Conservation (phyloP, 2,888 invertebrate genomes). For the Mactromeris polynyma region DNA sequence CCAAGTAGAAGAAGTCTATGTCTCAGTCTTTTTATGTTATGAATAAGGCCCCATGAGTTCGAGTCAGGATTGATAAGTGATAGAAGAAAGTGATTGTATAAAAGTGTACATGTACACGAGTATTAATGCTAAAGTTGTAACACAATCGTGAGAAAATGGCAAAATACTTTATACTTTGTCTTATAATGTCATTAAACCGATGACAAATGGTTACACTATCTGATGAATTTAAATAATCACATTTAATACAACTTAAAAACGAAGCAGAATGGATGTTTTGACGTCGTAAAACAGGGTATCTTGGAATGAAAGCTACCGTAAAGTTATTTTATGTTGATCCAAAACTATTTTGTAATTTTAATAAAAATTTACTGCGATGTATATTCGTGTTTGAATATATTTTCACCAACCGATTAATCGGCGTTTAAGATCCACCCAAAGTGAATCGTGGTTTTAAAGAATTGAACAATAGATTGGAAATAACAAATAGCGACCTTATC, state of each 20-base stretch:
- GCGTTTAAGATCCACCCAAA: conserved; percentile 29
- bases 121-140: not conserved
- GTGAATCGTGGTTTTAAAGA: conserved; percentile 29
- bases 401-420: conserved; percentile 43
- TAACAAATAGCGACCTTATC: conserved; percentile 40
- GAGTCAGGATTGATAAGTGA: too few relatives aligned
- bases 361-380: conserved; percentile 50
- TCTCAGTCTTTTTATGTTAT: too few relatives aligned
- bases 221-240: conserved; percentile 43
- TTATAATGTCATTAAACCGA: conserved; percentile 24
- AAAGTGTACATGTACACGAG: too few relatives aligned
- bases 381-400: conserved; percentile 49
- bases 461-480: conserved; percentile 31
- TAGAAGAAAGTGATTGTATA: too few relatives aligned
- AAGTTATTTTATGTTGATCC: conserved; percentile 45
- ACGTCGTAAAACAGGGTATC: conserved; percentile 26
- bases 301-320: conserved; percentile 20
- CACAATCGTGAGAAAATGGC: conserved; percentile 30
- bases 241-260: conserved; percentile 39
- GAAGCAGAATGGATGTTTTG: conserved; percentile 17
- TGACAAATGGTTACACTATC: not conserved
- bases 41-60: too few relatives aligned
- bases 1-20: too few relatives aligned
- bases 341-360: conserved; percentile 55
- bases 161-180: conserved; percentile 1